phyloP scores from a whole-genome alignment of 2,797 vertebrate genomes.

The Octomys mimax region DNA sequence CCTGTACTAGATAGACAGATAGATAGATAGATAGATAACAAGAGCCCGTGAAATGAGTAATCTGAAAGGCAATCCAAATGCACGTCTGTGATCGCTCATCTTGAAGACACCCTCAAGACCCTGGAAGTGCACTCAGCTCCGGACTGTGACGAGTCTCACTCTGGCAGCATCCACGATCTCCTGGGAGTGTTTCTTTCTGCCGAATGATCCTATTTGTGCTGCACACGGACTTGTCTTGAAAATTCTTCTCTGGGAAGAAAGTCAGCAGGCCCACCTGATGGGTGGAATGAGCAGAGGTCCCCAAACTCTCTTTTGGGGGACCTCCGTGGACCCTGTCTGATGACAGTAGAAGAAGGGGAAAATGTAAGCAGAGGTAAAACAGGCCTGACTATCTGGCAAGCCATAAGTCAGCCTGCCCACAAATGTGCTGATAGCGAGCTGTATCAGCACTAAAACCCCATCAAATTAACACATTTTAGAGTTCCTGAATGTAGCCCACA shows the following conservation, averaged over 20 bases:
- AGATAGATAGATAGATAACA: too few relatives aligned
- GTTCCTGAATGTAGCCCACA: neutral
- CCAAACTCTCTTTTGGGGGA: neutral
- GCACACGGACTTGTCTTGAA: neutral
- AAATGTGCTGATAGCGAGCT: neutral
- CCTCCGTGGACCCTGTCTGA: neutral
- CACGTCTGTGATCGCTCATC: neutral
- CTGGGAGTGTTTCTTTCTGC: neutral
- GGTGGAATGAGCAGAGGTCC: neutral
- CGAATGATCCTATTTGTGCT: neutral
- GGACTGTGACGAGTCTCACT: neutral
- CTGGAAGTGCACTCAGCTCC: neutral
- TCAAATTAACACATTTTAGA: neutral
- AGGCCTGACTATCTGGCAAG: neutral
- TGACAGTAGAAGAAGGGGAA: neutral
- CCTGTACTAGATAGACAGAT: too few relatives aligned
- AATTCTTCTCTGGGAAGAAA: neutral
- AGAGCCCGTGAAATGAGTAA: neutral
- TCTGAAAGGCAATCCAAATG: neutral
- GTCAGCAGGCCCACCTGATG: neutral
- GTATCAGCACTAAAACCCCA: neutral
- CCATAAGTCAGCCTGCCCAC: neutral
- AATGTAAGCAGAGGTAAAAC: neutral
- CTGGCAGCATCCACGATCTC: neutral
- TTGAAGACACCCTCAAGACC: neutral